phyloP scores from a whole-genome alignment of 2,113 vertebrate species.

The Burhinus bistriatus region DNA sequence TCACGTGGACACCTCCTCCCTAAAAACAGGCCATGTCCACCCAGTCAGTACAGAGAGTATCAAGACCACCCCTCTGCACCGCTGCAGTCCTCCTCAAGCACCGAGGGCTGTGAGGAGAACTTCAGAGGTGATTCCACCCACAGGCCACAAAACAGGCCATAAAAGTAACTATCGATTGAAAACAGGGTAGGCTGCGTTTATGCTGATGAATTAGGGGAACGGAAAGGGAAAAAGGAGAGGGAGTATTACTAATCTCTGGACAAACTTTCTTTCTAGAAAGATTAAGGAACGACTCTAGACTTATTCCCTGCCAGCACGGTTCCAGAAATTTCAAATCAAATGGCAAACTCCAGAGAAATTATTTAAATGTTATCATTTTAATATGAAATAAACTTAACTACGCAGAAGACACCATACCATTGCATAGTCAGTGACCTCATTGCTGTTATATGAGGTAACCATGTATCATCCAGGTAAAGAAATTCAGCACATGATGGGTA shows the following conservation, averaged over 20 bases:
- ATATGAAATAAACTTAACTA: slow-evolving; percentile 10
- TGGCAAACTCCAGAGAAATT: neutral
- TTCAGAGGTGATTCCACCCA: neutral
- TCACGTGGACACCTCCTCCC: neutral
- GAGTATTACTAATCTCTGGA: neutral
- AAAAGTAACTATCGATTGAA: neutral
- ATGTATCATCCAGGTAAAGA: neutral
- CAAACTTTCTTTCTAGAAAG: neutral
- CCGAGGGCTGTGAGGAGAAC: neutral
- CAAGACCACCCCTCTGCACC: neutral
- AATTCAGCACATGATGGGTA: neutral
- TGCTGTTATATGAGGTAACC: neutral
- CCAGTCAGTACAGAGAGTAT: neutral
- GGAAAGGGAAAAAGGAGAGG: neutral
- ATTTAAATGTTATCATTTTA: neutral
- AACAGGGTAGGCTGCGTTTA: neutral
- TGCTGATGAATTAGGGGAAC: neutral
- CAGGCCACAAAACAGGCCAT: rapidly evolving
- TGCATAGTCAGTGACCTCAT: neutral
- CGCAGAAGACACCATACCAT: neutral
- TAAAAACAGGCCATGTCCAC: neutral
- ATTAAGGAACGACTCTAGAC: neutral
- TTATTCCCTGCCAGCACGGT: neutral
- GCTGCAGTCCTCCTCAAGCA: neutral
- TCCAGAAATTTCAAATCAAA: slow-evolving; percentile 2